A percentile compares a stretch with the other conserved stretches of the same genome.
Conservation (phyloP, 2,797 vertebrate species). For the Acridotheres tristis region DNA sequence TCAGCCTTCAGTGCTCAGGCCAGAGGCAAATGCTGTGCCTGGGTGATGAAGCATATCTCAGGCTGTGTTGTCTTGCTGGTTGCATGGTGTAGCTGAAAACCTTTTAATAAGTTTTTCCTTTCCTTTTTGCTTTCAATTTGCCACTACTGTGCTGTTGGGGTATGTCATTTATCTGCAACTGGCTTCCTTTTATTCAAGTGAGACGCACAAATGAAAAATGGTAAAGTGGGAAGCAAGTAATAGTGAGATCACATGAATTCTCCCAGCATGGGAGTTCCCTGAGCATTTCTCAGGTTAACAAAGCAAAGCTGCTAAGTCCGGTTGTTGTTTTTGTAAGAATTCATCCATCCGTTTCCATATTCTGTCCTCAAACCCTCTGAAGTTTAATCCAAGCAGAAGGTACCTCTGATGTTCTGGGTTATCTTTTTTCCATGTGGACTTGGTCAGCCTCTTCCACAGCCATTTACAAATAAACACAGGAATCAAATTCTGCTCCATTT, state of each 20-base stretch:
- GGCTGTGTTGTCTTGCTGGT: neutral
- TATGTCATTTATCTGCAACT: neutral
- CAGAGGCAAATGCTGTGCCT: neutral
- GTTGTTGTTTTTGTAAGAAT: conserved; percentile 34
- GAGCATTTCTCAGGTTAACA: conserved; percentile 25
- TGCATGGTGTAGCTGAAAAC: neutral
- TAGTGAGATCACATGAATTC: neutral
- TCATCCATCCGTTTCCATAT: conserved; percentile 34
- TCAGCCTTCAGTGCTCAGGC: rapidly evolving
- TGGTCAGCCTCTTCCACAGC: neutral
- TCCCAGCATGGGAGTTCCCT: neutral
- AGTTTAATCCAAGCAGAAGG: conserved; percentile 33
- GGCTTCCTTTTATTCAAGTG: conserved; percentile 19
- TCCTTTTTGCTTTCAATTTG: neutral
- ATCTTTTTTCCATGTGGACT: neutral
- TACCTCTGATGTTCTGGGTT: conserved; percentile 18
- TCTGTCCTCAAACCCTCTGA: neutral
- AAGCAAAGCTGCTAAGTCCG: neutral
- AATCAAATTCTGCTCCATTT: conserved; percentile 19
- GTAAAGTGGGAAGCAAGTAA: neutral
- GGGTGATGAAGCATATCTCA: neutral
- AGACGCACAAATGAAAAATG: conserved; percentile 14
- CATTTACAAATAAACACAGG: conserved; percentile 40
- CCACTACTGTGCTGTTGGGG: neutral
- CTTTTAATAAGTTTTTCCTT: neutral